Percentiles rank a stretch among this genome's conserved stretches.
phyloP scores from a whole-genome alignment of 2,113 vertebrate genomes.

The Sorex fumeus region DNA sequence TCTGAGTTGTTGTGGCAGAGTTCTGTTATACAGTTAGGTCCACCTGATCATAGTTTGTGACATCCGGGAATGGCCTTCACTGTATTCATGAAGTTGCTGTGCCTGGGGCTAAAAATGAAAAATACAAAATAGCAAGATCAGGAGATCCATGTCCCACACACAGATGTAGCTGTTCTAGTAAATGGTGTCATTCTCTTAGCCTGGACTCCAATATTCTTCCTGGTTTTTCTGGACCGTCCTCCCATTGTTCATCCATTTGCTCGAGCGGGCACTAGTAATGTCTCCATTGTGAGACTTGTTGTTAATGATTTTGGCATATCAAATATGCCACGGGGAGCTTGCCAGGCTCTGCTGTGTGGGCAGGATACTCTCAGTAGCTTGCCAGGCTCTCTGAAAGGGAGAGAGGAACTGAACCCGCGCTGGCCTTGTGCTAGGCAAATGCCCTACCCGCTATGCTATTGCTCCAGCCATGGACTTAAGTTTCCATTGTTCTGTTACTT shows the following conservation, averaged over 20 bases:
- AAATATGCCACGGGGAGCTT: too few species aligned
- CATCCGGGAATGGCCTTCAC: neutral
- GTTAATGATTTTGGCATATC: too few species aligned
- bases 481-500: neutral
- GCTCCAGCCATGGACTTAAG: too few species aligned
- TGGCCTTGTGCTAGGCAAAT: too few species aligned
- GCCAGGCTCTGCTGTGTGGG: too few species aligned
- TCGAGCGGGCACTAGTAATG: too few species aligned
- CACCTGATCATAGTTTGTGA: conserved; percentile 58
- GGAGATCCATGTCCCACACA: neutral
- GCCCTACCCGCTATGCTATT: too few species aligned
- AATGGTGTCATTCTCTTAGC: neutral
- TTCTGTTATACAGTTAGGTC: neutral
- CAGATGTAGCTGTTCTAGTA: neutral
- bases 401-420: too few species aligned
- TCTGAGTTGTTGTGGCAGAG: conserved; percentile 42
- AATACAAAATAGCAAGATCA: neutral
- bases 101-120: neutral
- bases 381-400: too few species aligned
- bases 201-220: neutral
- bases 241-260: too few species aligned
- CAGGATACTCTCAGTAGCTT: too few species aligned
- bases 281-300: too few species aligned
- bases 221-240: neutral
- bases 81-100: neutral